Evolutionary conservation across 2,888 invertebrate species (phyloP).

Genomic region (Chouioia cunea): DNA sequence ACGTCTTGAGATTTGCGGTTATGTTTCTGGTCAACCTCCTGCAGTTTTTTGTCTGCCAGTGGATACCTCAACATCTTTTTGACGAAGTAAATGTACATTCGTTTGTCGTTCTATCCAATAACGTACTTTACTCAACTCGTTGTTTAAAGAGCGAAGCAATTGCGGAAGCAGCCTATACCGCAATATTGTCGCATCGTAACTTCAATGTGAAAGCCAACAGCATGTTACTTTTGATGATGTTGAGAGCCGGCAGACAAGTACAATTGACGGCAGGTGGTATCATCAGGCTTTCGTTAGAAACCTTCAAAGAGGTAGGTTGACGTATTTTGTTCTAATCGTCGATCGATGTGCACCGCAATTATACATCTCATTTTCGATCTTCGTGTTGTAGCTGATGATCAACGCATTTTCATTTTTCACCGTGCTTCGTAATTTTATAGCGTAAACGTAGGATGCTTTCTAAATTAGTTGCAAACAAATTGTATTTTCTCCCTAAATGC

Average conservation of each 20-base stretch:
- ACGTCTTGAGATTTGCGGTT: neutral
- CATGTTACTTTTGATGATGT: conserved; percentile 9
- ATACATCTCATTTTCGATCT: neutral
- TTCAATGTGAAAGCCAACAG: neutral
- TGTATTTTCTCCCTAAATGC: too few species aligned
- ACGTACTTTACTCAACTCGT: neutral
- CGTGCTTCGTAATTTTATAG: neutral
- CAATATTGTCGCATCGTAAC: neutral
- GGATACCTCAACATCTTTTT: conserved; percentile 11
- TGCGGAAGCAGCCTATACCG: conserved; percentile 3
- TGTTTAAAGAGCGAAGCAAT: conserved; percentile 14
- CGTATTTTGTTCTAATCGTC: neutral
- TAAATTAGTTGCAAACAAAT: too few species aligned
- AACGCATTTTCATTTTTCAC: conserved; percentile 7
- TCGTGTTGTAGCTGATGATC: neutral
- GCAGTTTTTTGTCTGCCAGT: conserved; percentile 13
- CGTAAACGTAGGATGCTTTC: neutral
- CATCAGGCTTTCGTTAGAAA: conserved; percentile 13
- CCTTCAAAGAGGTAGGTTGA: neutral
- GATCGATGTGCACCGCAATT: neutral
- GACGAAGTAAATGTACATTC: conserved; percentile 1
- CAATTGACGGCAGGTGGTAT: conserved; percentile 12
- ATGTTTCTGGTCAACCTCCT: neutral
- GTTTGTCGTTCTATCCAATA: neutral
- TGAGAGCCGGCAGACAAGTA: neutral